Evolutionary conservation across 2,113 vertebrate species (phyloP), one percentile per base, ranked within the genome.

Genomic region (Brachionichthys hirsutus): DNA sequence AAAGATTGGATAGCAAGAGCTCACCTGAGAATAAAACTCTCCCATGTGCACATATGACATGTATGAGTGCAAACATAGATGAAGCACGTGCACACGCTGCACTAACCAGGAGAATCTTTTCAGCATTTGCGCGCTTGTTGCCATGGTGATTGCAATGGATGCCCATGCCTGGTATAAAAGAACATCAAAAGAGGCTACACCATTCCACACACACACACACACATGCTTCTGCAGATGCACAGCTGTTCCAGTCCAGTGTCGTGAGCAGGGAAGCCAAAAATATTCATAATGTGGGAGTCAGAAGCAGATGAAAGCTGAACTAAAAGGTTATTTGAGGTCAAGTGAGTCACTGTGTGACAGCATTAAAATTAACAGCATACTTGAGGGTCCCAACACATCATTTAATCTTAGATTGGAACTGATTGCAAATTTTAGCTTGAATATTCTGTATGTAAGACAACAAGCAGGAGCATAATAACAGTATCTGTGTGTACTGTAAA

Each of bases 131-230:
- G 80, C 16, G 52, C 19, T 67, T 60, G 88, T 89, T 88, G 75
- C 88, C 82, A 88, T 88, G 86, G 88, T 48, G 73, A 89, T 79
- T 48, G n/a, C 66, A 46, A 73, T 72, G 64, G 71, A 68, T 77
- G 73, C 47, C 67, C 54, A 30, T 73, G 65, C 59, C 50, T 52
- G 6, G 71, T 12, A 30, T 48, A 74, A 68, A 67, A 56, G 43
- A 79, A 67, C 73, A 80, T 87, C 73, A 83, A 85, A 82, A 77
- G 55, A 60, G 72, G 65, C 71, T 19, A 54, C 77, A 60, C 57
- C 55, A 44, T 77, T 70, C 70, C 65, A 17, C 52, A 48, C 49
- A 47, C 59, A 47, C 1, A 53, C 41, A 50, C 55, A 45, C 34
- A 59, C 17, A 50, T 46, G 54, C 34, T 38, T n/a, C 20, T n/a